Percentiles rank a stretch among this genome's conserved stretches.
phyloP scores from a whole-genome alignment of 2,113 vertebrate genomes.

The Rhabdomys dilectus region DNA sequence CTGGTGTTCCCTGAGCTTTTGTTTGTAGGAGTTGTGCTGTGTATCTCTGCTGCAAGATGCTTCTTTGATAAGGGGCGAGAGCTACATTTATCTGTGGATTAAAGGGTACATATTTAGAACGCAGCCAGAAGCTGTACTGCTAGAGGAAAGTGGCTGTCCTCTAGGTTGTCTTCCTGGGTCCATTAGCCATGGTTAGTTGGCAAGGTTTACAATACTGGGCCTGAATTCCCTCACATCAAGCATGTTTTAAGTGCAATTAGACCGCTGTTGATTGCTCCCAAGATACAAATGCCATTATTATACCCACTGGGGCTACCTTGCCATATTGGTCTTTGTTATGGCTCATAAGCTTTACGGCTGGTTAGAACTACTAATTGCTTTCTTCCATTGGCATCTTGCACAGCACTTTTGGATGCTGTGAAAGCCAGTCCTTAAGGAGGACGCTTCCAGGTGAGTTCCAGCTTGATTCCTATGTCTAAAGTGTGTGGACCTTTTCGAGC shows the following conservation, averaged over 20 bases:
- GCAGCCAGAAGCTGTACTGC: background rate
- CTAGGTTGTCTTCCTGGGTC: background rate
- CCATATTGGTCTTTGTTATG: background rate
- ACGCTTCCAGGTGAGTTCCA: background rate
- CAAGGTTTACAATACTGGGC: background rate
- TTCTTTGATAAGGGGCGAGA: background rate
- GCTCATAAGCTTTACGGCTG: background rate
- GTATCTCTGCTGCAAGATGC: background rate
- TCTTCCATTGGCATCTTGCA: background rate
- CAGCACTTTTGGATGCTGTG: background rate
- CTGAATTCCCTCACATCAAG: background rate
- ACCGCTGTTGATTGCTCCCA: background rate
- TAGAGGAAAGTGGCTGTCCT: background rate
- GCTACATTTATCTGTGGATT: background rate
- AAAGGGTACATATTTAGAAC: background rate
- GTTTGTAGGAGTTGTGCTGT: background rate
- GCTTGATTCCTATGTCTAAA: background rate
- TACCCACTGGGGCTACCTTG: background rate
- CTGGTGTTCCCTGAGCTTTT: background rate
- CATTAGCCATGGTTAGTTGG: background rate
- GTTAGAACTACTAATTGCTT: background rate
- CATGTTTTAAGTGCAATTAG: background rate
- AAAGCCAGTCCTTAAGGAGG: background rate
- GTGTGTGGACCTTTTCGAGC: background rate
- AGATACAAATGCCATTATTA: background rate